phyloP scores from a whole-genome alignment of 2,113 vertebrate genomes.

The Oxyura jamaicensis region DNA sequence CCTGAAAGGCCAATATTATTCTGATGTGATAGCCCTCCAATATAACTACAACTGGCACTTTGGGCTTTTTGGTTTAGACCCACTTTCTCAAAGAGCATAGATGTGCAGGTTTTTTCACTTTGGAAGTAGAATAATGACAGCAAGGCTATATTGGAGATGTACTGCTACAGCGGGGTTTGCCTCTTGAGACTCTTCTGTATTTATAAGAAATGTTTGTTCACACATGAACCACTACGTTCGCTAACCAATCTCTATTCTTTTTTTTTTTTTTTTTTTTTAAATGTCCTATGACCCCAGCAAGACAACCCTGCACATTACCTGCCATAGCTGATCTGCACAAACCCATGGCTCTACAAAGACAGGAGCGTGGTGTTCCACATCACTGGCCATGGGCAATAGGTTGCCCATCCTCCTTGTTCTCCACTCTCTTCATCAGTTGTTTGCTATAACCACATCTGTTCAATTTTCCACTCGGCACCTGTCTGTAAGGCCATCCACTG shows the following conservation, averaged over 20 bases:
- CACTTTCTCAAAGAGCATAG: not conserved
- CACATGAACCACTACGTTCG: not conserved
- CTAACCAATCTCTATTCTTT: not conserved
- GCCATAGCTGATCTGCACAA: not conserved
- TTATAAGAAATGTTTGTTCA: not conserved
- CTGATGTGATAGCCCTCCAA: not conserved
- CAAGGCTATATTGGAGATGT: not conserved
- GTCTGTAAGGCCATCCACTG: not conserved
- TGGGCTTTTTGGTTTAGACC: not conserved
- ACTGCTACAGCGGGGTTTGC: not conserved
- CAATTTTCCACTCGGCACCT: not conserved
- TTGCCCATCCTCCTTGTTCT: not conserved
- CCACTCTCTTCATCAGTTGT: not conserved
- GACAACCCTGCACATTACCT: not conserved
- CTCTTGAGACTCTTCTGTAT: not conserved
- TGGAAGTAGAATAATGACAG: not conserved
- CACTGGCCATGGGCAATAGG: not conserved
- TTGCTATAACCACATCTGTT: not conserved
- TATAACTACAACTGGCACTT: not conserved
- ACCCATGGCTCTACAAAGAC: not conserved
- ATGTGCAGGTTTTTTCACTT: not conserved
- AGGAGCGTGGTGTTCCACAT: not conserved
- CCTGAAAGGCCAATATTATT: constrained; percentile 38
- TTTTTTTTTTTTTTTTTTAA: not conserved
- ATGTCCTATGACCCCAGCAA: not conserved